A percentile compares a stretch with the other conserved stretches of the same genome.
These are phyloP conservation scores for Euplagia quadripunctaria DNA, from an alignment of 2,888 invertebrate species.

Conservation along the genomic window DNA sequence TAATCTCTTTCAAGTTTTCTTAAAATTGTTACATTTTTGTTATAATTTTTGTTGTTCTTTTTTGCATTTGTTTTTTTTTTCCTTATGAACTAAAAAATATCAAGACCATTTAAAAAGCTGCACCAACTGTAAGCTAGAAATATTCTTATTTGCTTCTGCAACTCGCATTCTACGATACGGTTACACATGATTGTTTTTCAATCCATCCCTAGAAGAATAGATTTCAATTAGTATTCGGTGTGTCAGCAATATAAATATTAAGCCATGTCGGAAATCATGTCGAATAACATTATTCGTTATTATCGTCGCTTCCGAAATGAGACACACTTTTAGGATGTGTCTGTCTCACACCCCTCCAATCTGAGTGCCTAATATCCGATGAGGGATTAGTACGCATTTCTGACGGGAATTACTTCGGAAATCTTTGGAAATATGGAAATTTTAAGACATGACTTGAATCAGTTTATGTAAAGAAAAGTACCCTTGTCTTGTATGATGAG, in stretches of 20 bases:
- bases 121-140: no score
- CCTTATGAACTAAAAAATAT: no score
- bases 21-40: no score
- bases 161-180: not conserved
- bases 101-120: no score
- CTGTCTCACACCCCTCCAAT: conserved; percentile 14
- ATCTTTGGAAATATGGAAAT: conserved; percentile 19
- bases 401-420: conserved; percentile 14
- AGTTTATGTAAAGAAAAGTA: not conserved
- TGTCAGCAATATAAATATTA: conserved; percentile 15
- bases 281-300: conserved; percentile 27
- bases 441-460: conserved; percentile 14
- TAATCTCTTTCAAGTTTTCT: no score
- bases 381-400: conserved; percentile 26
- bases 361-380: conserved; percentile 22
- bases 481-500: not conserved
- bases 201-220: not conserved
- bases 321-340: conserved; percentile 18
- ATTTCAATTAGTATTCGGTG: conserved; percentile 3
- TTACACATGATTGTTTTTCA: not conserved
- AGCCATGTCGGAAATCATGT: conserved; percentile 29
- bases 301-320: conserved; percentile 23
- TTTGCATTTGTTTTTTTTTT: no score
- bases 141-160: not conserved
- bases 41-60: no score